Base-by-base conservation (phyloP, 2,888 invertebrate genomes). In the Myopa testacea region DNA sequence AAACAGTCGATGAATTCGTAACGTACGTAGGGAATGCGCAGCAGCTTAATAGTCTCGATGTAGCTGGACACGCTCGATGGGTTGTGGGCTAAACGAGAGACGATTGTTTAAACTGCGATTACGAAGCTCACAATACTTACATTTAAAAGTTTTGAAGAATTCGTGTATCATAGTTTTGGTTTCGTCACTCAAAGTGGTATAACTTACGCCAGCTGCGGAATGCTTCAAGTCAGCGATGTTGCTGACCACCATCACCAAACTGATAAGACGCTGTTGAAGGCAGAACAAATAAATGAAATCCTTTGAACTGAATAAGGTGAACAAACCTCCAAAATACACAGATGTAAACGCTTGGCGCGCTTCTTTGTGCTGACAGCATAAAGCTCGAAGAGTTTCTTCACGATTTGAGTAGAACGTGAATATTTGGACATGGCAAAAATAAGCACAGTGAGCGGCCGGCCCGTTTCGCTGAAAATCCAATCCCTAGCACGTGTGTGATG, bases 1-100 rank as follows among this genome's bases (percentile, higher is more conserved):
- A 89, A 86, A 38, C 84, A 82, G 81, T 88, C 84, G 8, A 87
- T 85, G 40, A 86, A 85, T 58, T 86, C 83, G 60, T 81, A 88
- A 7, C 87, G 86, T 4, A 88, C 81, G 79, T 85, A 88, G 0
- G 86, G 85, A 37, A 85, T 87, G 26, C 84, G 83, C 4, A 88
- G 69, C 38, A 81, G 75, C 1, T 83, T 78, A 10, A 89, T 87
- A 1, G 83, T 82, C 2, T 83, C 80, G 19, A 88, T 80, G 72
- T 87, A 87, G 3, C 81, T 84, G 16, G 74, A 79, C 4, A 89
- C 81, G n/a, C 83, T 68, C 0, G 78, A 79, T 10, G 83, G 83
- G 65, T 83, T 83, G 69, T 85, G 81, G 0, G 80, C 77, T 83
- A 38, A 72, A 34, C 58, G 12, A 37, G 19, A 4, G 34, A 52